Evolutionary conservation across 2,797 vertebrate species (phyloP).

Genomic region (Myiotriccus ornatus): DNA sequence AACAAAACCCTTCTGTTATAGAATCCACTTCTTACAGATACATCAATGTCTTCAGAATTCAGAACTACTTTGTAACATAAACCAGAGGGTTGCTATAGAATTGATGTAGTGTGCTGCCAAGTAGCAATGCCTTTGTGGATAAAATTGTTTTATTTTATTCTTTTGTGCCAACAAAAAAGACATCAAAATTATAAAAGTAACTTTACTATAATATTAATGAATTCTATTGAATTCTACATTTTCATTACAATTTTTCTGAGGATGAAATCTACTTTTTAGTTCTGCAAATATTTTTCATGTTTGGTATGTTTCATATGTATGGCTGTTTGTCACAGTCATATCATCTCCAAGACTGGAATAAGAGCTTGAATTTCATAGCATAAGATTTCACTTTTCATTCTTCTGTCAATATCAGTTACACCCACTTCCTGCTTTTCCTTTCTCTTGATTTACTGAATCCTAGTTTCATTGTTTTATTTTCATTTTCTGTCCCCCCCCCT

Average conservation of each 20-base stretch:
- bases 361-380: background rate
- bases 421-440: background rate
- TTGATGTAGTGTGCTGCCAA: conserved; percentile 27
- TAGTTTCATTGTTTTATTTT: background rate
- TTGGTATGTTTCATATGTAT: background rate
- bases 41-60: conserved; percentile 49
- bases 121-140: conserved; percentile 18
- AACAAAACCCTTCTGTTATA: conserved; percentile 42
- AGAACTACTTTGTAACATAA: conserved; percentile 52
- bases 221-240: conserved; percentile 29
- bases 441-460: background rate
- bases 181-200: conserved; percentile 44
- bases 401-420: background rate
- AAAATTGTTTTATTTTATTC: conserved; percentile 48
- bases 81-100: conserved; percentile 1
- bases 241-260: conserved; percentile 12
- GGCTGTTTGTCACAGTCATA: background rate
- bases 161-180: conserved; percentile 59
- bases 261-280: conserved; percentile 24
- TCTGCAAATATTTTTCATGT: conserved; percentile 37
- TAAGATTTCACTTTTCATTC: background rate
- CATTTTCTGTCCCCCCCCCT: background rate
- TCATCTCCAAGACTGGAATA: background rate
- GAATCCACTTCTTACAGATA: conserved; percentile 46
- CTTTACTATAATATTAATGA: conserved; percentile 51